Evolutionary conservation across 2,888 invertebrate species (phyloP), one percentile per base, ranked within the genome.

Genomic region (Spodoptera littoralis): DNA sequence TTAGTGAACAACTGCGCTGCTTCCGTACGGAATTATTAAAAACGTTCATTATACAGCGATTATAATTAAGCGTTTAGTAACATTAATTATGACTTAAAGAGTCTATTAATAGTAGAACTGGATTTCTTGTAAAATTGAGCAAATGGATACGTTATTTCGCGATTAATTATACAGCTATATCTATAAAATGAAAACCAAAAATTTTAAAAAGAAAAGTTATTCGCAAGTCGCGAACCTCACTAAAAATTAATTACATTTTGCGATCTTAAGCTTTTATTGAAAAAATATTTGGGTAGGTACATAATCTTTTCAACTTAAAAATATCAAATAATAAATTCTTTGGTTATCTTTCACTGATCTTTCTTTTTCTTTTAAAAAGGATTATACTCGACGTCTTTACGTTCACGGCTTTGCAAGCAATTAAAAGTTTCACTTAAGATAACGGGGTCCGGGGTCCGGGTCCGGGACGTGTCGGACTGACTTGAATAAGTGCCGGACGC

Each of bases 351-450:
- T 50, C 42, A 45, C n/a, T 44, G 50, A 68, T 60, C 52, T 56
- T 65, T 56, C 41, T 57, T 65, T 67, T 68, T 55, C 60, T 59
- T 68, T 66, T 43, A 59, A 59, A 56, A 77, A 63, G 65, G 60
- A 65, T 73, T 61, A 68, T 51, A 51, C 18, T 47, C 48, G 60
- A 65, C 60, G 45, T 63, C 60, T 62, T 76, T 63, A 65, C 22
- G 61, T 71, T 76, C 58, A 71, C 73, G 53, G 72, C 61, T 73
- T 71, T 54, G 66, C 65, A 71, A 76, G 73, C 54, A 76, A 73
- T 73, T 73, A 71, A 73, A 76, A 73, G 72, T 73, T 73, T 73
- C 62, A 43, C 61, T 71, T 71, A 55, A 71, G 65, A 75, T 71
- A 73, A 72, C 59, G n/a, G 46, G 45, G 50, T 52, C 43, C 41